A percentile compares a stretch with the other conserved stretches of the same genome.
These are phyloP conservation scores for Engraulis encrasicolus DNA, from an alignment of 2,113 vertebrate species.

Conservation along the genomic window DNA sequence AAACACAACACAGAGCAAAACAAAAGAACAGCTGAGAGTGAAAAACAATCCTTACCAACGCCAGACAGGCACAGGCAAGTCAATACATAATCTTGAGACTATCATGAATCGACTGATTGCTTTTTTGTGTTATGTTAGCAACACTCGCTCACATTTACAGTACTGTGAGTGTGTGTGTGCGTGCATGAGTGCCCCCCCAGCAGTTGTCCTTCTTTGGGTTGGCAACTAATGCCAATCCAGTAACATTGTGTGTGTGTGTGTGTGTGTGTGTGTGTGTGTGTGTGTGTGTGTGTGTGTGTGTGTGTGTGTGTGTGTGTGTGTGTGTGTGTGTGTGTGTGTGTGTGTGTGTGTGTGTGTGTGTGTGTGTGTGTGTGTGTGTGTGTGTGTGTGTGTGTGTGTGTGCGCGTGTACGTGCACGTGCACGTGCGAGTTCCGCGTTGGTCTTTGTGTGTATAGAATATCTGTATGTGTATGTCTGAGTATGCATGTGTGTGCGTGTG, in stretches of 20 bases:
- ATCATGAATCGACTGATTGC: not conserved
- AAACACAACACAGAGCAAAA: not conserved
- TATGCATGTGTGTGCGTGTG: not conserved
- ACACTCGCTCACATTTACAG: too few relatives aligned
- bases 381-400: too few relatives aligned
- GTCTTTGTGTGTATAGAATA: not conserved
- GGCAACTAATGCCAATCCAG: not conserved
- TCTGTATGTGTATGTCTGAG: not conserved
- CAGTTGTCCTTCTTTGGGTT: not conserved
- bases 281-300: not conserved
- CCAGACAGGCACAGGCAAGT: not conserved
- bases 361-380: too few relatives aligned
- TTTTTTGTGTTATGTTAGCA: not conserved
- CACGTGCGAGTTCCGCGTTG: not conserved
- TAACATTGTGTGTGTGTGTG: slow-evolving; percentile 11
- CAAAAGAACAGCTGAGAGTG: not conserved
- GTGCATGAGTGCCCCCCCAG: not conserved
- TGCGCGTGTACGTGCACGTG: not conserved
- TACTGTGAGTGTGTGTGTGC: too few relatives aligned
- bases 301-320: not conserved
- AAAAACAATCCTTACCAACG: not conserved
- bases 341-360: not conserved
- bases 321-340: not conserved
- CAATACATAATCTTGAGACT: not conserved
- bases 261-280: not conserved